A percentile compares a stretch with the other conserved stretches of the same genome.
These are phyloP conservation scores for Strix aluco DNA, from an alignment of 2,113 vertebrate genomes.

Conservation along the genomic window DNA sequence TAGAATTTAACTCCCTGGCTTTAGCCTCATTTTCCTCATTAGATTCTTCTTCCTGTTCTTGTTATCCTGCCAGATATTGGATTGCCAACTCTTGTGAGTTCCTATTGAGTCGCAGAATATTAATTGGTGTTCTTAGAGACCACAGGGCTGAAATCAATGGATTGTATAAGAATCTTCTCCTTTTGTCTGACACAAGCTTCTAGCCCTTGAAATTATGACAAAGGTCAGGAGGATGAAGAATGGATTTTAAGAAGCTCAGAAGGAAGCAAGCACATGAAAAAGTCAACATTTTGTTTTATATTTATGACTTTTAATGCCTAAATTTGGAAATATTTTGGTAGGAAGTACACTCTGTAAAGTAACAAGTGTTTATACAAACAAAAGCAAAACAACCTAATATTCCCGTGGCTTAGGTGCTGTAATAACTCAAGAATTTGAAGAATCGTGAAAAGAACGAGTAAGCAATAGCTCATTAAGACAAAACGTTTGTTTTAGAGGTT, in stretches of 20 bases:
- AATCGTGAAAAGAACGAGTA: background rate
- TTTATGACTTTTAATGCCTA: background rate
- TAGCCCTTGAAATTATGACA: background rate
- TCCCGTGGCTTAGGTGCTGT: background rate
- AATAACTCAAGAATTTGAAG: background rate
- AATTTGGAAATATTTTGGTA: background rate
- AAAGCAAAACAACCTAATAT: background rate
- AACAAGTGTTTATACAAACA: background rate
- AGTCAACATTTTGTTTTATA: background rate
- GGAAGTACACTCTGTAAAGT: background rate
- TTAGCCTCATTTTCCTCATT: slow-evolving; percentile 8
- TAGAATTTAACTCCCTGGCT: background rate
- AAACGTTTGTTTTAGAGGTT: background rate
- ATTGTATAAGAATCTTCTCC: background rate
- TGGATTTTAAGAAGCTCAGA: background rate
- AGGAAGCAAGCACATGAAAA: background rate
- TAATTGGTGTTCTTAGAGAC: background rate
- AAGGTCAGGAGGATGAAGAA: background rate
- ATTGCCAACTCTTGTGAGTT: background rate
- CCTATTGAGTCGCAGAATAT: background rate
- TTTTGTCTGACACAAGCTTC: background rate
- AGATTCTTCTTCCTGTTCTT: background rate
- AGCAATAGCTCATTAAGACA: background rate
- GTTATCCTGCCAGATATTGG: background rate
- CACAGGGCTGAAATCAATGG: slow-evolving; percentile 8